These are phyloP conservation scores for Numenius phaeopus DNA, from an alignment of 2,797 vertebrate species.

Conservation along the genomic window DNA sequence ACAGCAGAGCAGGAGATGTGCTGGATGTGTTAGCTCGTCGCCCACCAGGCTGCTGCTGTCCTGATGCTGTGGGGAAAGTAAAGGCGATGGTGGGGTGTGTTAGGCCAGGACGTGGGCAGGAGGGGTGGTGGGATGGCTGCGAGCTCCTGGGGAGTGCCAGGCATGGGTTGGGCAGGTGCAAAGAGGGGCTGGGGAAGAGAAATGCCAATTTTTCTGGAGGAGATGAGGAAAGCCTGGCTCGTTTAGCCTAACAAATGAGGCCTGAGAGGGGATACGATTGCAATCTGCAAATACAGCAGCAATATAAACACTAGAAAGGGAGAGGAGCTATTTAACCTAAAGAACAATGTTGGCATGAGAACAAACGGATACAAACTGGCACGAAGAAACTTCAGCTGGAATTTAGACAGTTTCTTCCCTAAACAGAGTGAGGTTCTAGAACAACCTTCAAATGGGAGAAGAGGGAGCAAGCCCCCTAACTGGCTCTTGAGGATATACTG, in stretches of 20 bases:
- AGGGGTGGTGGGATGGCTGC: not conserved
- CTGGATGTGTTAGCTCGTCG: rapidly evolving
- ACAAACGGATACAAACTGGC: not conserved
- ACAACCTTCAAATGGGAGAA: not conserved
- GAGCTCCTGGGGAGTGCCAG: not conserved
- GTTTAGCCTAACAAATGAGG: not conserved
- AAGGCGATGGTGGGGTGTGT: rapidly evolving
- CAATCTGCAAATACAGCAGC: not conserved
- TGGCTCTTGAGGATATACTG: not conserved
- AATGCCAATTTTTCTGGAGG: not conserved
- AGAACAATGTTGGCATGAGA: not conserved
- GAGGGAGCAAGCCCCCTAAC: not conserved
- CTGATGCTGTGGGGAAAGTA: not conserved
- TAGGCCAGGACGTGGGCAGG: not conserved
- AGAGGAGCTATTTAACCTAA: not conserved
- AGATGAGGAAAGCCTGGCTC: not conserved
- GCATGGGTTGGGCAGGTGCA: not conserved
- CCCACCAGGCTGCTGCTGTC: not conserved
- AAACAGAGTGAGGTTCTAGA: not conserved
- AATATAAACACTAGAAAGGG: not conserved
- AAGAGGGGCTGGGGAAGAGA: not conserved
- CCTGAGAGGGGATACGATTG: not conserved
- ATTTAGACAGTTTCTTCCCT: not conserved
- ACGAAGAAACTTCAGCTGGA: not conserved
- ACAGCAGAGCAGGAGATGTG: not conserved